Percentiles rank a stretch among this genome's conserved stretches.
phyloP scores from a whole-genome alignment of 2,888 invertebrate species.

The Paralinhomoeus sp. region DNA sequence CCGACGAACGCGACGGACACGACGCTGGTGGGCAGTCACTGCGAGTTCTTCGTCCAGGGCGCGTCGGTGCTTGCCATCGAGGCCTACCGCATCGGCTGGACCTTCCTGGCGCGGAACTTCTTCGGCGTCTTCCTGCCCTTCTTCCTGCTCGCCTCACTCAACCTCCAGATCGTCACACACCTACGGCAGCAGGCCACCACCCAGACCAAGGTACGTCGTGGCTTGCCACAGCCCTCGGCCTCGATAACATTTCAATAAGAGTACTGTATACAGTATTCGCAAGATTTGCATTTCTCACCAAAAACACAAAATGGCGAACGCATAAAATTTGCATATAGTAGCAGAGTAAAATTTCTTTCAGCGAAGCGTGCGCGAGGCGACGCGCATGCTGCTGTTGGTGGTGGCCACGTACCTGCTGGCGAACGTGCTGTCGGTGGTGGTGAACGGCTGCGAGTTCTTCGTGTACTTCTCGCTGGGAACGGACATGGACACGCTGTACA shows the following conservation, averaged over 20 bases:
- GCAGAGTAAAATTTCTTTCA: slow-evolving; percentile 5
- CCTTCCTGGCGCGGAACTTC: not conserved
- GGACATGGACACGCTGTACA: not conserved
- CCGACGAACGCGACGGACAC: too few relatives aligned
- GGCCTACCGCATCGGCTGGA: too few relatives aligned
- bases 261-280: too few relatives aligned
- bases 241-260: too few relatives aligned
- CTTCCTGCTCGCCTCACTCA: not conserved
- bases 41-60: too few relatives aligned
- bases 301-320: too few relatives aligned
- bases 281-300: too few relatives aligned
- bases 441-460: slow-evolving; percentile 16
- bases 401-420: slow-evolving; percentile 18
- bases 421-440: slow-evolving; percentile 16
- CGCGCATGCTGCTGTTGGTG: slow-evolving; percentile 18
- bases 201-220: not conserved
- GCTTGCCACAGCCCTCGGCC: too few relatives aligned
- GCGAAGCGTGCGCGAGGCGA: slow-evolving; percentile 19
- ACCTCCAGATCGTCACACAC: slow-evolving; percentile 14
- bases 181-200: slow-evolving; percentile 5
- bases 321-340: too few relatives aligned
- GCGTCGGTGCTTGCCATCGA: too few relatives aligned
- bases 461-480: slow-evolving; percentile 3
- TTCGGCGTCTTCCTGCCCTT: not conserved
- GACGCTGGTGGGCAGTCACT: too few relatives aligned